Percentiles rank a stretch among this genome's conserved stretches.
Conservation (phyloP, 2,113 vertebrate species). For the Lycaon pictus region DNA sequence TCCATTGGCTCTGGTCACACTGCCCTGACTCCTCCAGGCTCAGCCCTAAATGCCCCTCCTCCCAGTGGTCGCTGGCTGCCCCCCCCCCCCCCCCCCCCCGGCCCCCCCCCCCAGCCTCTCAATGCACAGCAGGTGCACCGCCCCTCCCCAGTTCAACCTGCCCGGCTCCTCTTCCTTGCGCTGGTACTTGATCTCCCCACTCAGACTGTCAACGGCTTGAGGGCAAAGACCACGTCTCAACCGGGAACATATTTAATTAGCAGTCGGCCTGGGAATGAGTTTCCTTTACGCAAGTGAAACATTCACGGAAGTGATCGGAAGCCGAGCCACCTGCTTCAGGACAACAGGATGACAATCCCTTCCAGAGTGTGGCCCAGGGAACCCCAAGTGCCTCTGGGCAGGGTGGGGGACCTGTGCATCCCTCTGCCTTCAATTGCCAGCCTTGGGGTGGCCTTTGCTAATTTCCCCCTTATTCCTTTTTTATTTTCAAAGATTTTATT, state of each 20-base stretch:
- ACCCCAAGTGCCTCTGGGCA: background rate
- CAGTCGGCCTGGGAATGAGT: background rate
- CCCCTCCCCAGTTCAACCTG: no score
- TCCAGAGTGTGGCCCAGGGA: background rate
- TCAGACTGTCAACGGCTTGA: background rate
- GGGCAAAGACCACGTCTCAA: background rate
- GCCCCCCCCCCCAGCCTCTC: no score
- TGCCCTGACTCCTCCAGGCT: background rate
- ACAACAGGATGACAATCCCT: background rate
- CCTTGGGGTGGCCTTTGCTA: background rate
- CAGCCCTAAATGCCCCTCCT: rapidly evolving
- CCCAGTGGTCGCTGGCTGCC: no score
- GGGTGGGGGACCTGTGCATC: rapidly evolving
- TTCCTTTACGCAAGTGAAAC: background rate
- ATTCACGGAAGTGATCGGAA: background rate
- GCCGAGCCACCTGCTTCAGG: background rate
- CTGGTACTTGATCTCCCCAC: background rate
- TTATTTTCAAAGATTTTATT: no score
- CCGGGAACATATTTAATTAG: background rate
- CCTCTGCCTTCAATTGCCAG: background rate
- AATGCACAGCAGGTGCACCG: rapidly evolving
- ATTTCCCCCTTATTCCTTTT: background rate
- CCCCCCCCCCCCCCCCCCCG: background rate
- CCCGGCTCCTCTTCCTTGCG: rapidly evolving
- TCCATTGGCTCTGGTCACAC: rapidly evolving